Base-by-base conservation (phyloP, 2,113 vertebrate species). In the Tetrax tetrax region DNA sequence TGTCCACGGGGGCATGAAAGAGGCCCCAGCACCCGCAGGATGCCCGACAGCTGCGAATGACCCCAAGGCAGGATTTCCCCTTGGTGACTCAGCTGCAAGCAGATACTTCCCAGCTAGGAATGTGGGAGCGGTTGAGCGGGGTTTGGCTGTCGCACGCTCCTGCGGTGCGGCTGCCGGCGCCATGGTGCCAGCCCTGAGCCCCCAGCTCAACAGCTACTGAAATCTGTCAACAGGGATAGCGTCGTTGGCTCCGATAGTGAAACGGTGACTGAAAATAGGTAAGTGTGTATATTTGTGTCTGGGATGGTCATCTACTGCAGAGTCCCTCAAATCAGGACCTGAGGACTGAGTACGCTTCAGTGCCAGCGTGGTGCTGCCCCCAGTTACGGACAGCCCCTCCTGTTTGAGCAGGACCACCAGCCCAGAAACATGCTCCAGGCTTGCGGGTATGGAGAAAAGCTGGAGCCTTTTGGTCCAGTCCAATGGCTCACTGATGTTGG, bases 111-210 rank as follows among this genome's bases (percentile, higher is more conserved):
- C 33, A 38, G 22, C 14, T 47, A 61, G 53, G 29, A 41, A 5
- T 59, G n/a, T 16, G 29, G 53, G 71, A 57, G n/a, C 41, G 28
- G 41, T 10, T n/a, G 60, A 51, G 35, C 1, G 1, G 24, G 29
- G 61, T 76, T 59, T 68, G 53, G 20, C n/a, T 6, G 0, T 37
- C 17, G 22, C 48, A 37, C 13, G 2, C 48, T 29, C 37, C 69
- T 72, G 68, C 0, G 3, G 48, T 47, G 48, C 2, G 0, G 13
- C 47, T 33, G 59, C 33, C 25, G 31, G 48, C 25, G 59, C 82
- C 4, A 4, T 1, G 1, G 33, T 27, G 59, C 48, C 57, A 31
- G 47, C 20, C 7, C 24, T 5, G 2, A 37, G 57, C 33, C 27
- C 22, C 27, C 2, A 8, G 21, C 17, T 56, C 25, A 64, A 70